These are phyloP conservation scores for Calliopsis andreniformis DNA, from an alignment of 1,140 invertebrate species.

Conservation along the genomic window DNA sequence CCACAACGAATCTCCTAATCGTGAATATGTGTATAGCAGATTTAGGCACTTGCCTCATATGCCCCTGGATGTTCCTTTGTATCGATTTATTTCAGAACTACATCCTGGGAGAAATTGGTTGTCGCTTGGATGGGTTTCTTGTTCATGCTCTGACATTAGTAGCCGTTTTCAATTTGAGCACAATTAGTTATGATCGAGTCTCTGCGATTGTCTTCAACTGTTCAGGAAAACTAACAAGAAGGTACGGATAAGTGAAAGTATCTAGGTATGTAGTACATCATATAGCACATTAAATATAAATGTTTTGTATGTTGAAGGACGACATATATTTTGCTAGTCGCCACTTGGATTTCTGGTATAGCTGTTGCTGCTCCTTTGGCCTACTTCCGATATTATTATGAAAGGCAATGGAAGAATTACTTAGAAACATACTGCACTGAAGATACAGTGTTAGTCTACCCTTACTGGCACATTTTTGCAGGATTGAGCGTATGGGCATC, in stretches of 20 bases:
- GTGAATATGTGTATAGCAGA: slow-evolving; percentile 91
- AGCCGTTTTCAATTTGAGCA: slow-evolving; percentile 89
- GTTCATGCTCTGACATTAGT: slow-evolving; percentile 86
- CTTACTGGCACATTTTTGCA: slow-evolving; percentile 89
- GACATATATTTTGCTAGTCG: slow-evolving; percentile 84
- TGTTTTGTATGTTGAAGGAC: slow-evolving; percentile 46
- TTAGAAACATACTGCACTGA: slow-evolving; percentile 87
- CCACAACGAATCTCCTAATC: slow-evolving; percentile 90
- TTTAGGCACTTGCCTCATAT: slow-evolving; percentile 87
- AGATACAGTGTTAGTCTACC: slow-evolving; percentile 82
- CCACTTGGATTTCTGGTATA: slow-evolving; percentile 86
- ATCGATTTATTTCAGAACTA: slow-evolving; percentile 89
- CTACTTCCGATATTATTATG: slow-evolving; percentile 85
- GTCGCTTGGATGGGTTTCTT: slow-evolving; percentile 86
- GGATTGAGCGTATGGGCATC: slow-evolving; percentile 88
- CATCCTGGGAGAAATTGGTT: slow-evolving; percentile 86
- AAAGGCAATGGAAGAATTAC: slow-evolving; percentile 87
- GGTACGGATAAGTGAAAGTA: no score
- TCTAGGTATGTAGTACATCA: no score
- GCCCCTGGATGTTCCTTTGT: slow-evolving; percentile 87
- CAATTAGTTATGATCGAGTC: slow-evolving; percentile 91
- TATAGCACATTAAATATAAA: no score
- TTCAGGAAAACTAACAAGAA: slow-evolving; percentile 84
- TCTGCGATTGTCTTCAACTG: slow-evolving; percentile 89
- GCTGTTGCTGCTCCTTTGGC: slow-evolving; percentile 84